phyloP scores from a whole-genome alignment of 2,113 vertebrate species.

The Calyptomena viridis region DNA sequence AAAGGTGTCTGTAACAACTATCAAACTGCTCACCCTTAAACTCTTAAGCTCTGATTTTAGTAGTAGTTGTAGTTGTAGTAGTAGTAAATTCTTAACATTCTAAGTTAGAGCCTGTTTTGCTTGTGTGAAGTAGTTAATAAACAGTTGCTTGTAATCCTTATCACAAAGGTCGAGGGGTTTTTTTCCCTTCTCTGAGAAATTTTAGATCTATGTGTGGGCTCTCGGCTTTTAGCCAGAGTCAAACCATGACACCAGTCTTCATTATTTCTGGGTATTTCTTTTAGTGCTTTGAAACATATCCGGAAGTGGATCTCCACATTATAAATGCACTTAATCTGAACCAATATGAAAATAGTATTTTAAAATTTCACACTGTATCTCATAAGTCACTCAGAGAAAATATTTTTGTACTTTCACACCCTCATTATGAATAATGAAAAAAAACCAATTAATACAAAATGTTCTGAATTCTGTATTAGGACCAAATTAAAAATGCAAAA shows the following conservation, averaged over 20 bases:
- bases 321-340: not conserved
- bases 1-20: no score
- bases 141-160: no score
- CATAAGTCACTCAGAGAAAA: slow-evolving; percentile 17
- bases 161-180: no score
- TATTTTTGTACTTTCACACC: not conserved
- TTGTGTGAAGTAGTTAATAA: no score
- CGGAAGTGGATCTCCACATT: not conserved
- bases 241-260: not conserved
- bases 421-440: slow-evolving; percentile 28
- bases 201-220: no score
- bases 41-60: no score
- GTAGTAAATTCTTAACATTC: no score
- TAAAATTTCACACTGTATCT: slow-evolving; percentile 5
- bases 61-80: no score
- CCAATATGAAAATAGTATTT: not conserved
- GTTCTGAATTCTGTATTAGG: slow-evolving; percentile 39
- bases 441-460: slow-evolving; percentile 17
- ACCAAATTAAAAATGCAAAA: slow-evolving; percentile 41
- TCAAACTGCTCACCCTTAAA: no score
- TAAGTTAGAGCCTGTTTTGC: no score
- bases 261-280: not conserved
- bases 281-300: not conserved
- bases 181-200: no score
- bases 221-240: no score